phyloP scores from a whole-genome alignment of 2,113 vertebrate species.

The Poeciliopsis occidentalis region DNA sequence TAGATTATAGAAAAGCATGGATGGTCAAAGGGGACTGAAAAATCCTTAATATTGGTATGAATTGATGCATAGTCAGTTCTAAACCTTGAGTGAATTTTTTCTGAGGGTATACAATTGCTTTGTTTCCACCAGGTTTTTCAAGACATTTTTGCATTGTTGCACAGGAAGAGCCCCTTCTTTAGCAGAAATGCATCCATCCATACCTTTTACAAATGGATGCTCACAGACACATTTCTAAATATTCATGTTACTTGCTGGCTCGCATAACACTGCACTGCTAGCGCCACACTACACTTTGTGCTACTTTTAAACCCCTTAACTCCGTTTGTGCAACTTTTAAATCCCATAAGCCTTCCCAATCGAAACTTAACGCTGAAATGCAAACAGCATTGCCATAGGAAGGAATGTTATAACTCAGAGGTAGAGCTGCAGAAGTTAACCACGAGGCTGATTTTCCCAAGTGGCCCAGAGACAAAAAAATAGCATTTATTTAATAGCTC shows the following conservation, averaged over 20 bases:
- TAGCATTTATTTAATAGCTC: slow-evolving; percentile 30
- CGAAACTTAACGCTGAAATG: slow-evolving; percentile 42
- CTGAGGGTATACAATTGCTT: not conserved
- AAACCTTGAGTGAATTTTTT: not conserved
- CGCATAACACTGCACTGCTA: slow-evolving; percentile 14
- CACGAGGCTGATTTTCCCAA: slow-evolving; percentile 5
- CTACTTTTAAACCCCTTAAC: slow-evolving; percentile 34
- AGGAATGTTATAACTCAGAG: slow-evolving; percentile 13
- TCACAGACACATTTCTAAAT: slow-evolving; percentile 59
- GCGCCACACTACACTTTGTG: not conserved
- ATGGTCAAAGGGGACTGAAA: not conserved
- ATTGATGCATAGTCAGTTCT: not conserved
- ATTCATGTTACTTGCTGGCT: slow-evolving; percentile 49
- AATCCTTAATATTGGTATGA: not conserved
- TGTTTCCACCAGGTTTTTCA: slow-evolving; percentile 23
- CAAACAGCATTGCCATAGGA: slow-evolving; percentile 38
- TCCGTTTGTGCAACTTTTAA: slow-evolving; percentile 35
- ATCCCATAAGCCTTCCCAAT: slow-evolving; percentile 49
- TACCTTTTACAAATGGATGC: slow-evolving; percentile 48
- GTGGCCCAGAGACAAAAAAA: slow-evolving; percentile 34
- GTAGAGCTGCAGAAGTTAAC: slow-evolving; percentile 15
- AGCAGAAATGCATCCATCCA: slow-evolving; percentile 15
- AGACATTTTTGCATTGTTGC: slow-evolving; percentile 30
- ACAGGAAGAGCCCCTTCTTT: slow-evolving; percentile 37
- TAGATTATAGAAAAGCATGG: not conserved